Evolutionary conservation across 1,140 invertebrate species (phyloP), one percentile per base, ranked within the genome.

Genomic region (Delia radicum): DNA sequence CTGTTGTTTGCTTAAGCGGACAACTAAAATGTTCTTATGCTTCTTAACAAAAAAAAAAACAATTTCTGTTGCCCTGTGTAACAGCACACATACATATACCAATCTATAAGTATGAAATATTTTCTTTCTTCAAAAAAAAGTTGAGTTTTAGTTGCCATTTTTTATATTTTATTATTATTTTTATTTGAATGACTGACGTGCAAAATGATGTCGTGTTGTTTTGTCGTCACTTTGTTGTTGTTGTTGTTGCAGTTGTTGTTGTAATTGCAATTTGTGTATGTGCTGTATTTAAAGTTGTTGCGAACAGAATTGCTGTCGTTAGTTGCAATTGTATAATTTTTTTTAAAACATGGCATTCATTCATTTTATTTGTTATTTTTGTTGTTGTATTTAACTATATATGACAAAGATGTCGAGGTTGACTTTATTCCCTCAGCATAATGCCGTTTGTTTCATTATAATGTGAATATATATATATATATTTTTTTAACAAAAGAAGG

Each of bases 151-250:
- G 31, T 29, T 72, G 69, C 42, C 69, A 27, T 72, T 72, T 71
- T 71, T 37, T 72, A 31, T 18, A 26, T 69, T 29, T 69, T 69
- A 26, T 26, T 72, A 33, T 42, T 42, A 42, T 13, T 42, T 42
- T 55, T 24, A 31, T 61, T 73, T 61, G 37, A 48, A 73, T 73
- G 72, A 73, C 26, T 73, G 72, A 73, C 72, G 72, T 73, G 72
- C 37, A 73, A 73, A 73, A 73, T 61, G 72, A 73, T 73, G 72
- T 73, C 72, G 72, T 73, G 72, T 73, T 61, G 72, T 73, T 73
- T 73, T 69, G 72, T 73, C 72, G 72, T 73, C 72, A 61, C n/a
- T 69, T 69, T 69, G 29, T 33, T 69, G 65, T 29, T 67, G 28
- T 67, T 67, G 28, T 67, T 29, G 65, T 24, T 33, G 65, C 29